Evolutionary conservation across 2,113 vertebrate genomes (phyloP), one percentile per base, ranked within the genome.

Genomic region (Gnathonemus longibarbis): DNA sequence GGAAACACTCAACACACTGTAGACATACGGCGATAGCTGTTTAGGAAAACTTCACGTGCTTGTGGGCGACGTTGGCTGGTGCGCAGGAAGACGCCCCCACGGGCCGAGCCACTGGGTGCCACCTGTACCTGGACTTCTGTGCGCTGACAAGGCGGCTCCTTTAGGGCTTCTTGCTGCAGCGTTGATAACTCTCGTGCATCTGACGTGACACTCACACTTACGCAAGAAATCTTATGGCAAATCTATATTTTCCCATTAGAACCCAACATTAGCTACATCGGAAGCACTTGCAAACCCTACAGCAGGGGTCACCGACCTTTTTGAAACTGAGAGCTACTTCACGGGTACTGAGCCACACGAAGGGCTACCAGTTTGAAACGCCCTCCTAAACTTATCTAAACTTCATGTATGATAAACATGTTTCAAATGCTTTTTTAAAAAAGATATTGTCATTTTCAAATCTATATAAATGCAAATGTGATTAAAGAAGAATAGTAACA

Each of bases 91-190:
- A 17, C 70, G 15, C 62, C 46, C 49, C 48, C n/a, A 11, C 6
- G 45, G 66, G 21, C 39, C 24, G 5, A 39, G 49, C 46, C 90
- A 83, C 45, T 21, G 50, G 17, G 3, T 17, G 94, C 49, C 90
- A 97, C 97, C 97, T 97, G 96, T 97, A 98, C 90, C 96, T 97
- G 91, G 96, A 97, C 91, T 97, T 96, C 93, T 97, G 95, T 93
- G 97, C 94, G 86, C 96, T 97, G 91, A 97, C 94, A 93, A 97
- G 97, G 95, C 95, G 97, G 97, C 94, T 97, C 94, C 95, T 97
- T 97, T 90, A 97, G 90, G 97, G 97, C 92, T 97, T 97, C 93
- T 97, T 90, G 97, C 97, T 91, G 97, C n/a, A 66, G n/a, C 1
- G 9, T 27, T 9, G 58, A 9, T 8, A 27, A 6, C 58, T 66